Evolutionary conservation across 2,113 vertebrate species (phyloP).

Genomic region (Anas platyrhynchos): DNA sequence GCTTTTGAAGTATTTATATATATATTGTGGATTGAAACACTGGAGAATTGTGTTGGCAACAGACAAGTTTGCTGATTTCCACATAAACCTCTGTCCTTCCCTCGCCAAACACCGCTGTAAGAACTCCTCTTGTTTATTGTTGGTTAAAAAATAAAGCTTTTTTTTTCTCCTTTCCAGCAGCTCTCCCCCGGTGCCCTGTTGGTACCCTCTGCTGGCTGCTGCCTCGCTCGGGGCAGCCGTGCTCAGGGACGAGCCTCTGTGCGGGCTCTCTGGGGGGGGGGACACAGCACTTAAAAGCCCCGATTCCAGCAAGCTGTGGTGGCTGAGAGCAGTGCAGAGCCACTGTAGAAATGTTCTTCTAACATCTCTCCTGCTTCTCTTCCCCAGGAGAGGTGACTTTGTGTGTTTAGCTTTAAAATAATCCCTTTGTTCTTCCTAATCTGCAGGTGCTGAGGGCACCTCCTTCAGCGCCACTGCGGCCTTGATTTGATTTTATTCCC

Average conservation of each 20-base stretch:
- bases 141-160: not conserved
- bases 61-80: not conserved
- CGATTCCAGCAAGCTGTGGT: not conserved
- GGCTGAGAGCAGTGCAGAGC: not conserved
- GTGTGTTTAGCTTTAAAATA: not conserved
- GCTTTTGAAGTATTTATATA: not conserved
- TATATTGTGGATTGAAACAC: not conserved
- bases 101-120: not conserved
- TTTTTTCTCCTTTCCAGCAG: not conserved
- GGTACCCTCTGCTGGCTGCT: not conserved
- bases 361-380: not conserved
- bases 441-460: not conserved
- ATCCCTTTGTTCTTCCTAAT: not conserved
- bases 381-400: not conserved
- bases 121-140: not conserved
- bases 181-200: not conserved
- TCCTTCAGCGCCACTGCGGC: not conserved
- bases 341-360: not conserved
- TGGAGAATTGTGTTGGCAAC: not conserved
- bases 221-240: accelerated
- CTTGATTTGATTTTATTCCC: not conserved
- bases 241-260: not conserved
- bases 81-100: not conserved
- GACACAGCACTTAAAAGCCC: not conserved
- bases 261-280: accelerated